Evolutionary conservation across 2,888 invertebrate species (phyloP), one percentile per base, ranked within the genome.

Genomic region (Colostygia pectinataria): DNA sequence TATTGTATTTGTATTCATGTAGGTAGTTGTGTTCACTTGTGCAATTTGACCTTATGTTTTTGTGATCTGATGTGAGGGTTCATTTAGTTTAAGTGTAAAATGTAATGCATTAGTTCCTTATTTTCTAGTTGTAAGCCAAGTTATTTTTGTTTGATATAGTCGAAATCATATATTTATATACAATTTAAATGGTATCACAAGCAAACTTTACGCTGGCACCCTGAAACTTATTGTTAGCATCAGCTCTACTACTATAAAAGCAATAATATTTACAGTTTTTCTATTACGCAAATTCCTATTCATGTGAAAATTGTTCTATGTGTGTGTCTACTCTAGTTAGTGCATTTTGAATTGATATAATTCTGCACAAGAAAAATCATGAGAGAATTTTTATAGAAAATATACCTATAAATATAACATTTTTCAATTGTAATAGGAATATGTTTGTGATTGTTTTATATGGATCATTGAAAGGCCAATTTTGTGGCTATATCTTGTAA

Each of bases 51-150:
- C 74, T 77, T 61, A 71, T 74, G 79, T 82, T 83, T 86, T 84
- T 86, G 89, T 87, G 90, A 90, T 90, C 89, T 87, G 87, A 88
- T 82, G 83, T 77, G 76, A 80, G 80, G 74, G 76, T 81, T 83
- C 71, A 71, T 85, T 83, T 86, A 67, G 72, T 80, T 81, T 84
- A 83, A 80, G 74, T 74, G 73, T 89, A 82, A 81, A 81, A 74
- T 80, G 74, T 82, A 81, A 74, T 80, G 74, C 83, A 85, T 86
- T 75, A 86, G 90, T 90, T 90, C 90, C 90, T 90, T 89, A 83
- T 82, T 84, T 83, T 75, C 68, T 89, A 87, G 85, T 63, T 69
- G 71, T 78, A 80, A 76, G 80, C 74, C 67, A 80, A 76, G 70
- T 66, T 67, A 68, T 54, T 71, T 77, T 76, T 71, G 66, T 74